Evolutionary conservation across 2,113 vertebrate species (phyloP).

Genomic region (Phrynocephalus versicolor): DNA sequence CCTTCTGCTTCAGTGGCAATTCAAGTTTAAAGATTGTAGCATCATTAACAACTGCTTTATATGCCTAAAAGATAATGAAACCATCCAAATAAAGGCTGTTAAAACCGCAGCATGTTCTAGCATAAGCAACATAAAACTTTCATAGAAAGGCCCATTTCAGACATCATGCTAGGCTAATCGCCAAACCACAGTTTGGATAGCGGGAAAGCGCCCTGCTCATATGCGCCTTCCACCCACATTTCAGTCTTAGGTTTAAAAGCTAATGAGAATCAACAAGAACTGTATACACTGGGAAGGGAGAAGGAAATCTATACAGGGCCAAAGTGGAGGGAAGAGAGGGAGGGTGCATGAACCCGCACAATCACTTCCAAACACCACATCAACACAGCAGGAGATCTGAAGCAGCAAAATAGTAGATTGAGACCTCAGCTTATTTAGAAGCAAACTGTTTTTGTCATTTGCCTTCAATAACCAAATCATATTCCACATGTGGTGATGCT

Average conservation of each 20-base stretch:
- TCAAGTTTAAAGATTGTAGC: conserved; percentile 99
- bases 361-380: neutral
- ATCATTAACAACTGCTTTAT: conserved; percentile 98
- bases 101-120: neutral
- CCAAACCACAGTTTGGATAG: neutral
- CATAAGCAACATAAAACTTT: no score
- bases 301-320: neutral
- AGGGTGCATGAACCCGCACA: neutral
- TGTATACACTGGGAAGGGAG: neutral
- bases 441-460: neutral
- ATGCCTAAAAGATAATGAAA: conserved; percentile 81
- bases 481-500: neutral
- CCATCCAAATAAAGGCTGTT: conserved; percentile 28
- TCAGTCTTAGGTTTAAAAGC: neutral
- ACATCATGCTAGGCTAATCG: neutral
- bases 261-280: neutral
- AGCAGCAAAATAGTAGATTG: neutral
- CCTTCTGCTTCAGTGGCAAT: conserved; percentile 97
- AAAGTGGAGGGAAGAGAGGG: no score
- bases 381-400: neutral
- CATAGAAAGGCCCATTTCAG: neutral
- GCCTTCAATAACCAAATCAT: neutral
- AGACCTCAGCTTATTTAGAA: neutral
- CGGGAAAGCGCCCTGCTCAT: no score
- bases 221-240: no score